Percentiles rank a stretch among this genome's conserved stretches.
These are phyloP conservation scores for Gallinago paraguaiae DNA, from an alignment of 2,113 vertebrate genomes.

Conservation along the genomic window DNA sequence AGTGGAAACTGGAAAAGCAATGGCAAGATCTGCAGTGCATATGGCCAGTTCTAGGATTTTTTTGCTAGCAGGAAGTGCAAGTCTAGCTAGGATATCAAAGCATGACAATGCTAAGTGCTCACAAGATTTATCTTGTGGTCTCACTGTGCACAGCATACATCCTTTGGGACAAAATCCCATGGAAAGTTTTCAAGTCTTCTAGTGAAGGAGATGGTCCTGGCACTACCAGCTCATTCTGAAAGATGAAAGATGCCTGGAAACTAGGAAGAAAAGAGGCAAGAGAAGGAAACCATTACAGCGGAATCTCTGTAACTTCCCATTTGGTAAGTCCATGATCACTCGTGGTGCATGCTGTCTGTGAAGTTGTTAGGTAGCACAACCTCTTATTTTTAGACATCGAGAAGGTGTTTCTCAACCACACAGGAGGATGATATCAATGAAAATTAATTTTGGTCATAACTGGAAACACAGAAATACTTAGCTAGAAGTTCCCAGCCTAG, in stretches of 20 bases:
- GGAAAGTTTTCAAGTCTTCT: neutral
- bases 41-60: neutral
- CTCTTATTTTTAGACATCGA: neutral
- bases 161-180: conserved; percentile 11
- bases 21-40: neutral
- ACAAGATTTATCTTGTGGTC: neutral
- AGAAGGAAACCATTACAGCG: neutral
- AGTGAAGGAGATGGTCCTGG: neutral
- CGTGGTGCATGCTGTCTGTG: neutral
- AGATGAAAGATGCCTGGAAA: neutral
- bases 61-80: neutral
- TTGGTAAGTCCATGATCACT: neutral
- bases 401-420: neutral
- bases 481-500: neutral
- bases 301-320: neutral
- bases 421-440: neutral
- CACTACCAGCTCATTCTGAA: neutral
- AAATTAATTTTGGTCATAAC: neutral
- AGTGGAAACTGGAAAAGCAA: neutral
- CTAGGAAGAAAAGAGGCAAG: neutral
- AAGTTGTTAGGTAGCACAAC: neutral
- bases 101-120: neutral
- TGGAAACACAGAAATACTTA: neutral
- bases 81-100: neutral
- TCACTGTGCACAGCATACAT: neutral